Base-by-base conservation (phyloP, 2,888 invertebrate species). In the Spodoptera exigua region DNA sequence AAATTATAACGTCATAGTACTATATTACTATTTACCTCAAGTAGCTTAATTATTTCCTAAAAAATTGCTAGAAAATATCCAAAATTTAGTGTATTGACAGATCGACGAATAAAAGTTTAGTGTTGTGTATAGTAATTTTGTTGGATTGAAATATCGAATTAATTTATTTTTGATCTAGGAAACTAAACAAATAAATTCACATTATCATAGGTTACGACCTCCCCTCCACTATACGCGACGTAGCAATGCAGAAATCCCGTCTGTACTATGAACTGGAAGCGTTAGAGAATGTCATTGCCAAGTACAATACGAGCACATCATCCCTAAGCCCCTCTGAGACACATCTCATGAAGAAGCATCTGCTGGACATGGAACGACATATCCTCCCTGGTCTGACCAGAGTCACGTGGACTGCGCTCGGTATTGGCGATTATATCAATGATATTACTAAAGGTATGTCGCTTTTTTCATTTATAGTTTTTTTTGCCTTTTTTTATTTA, bases 401-500 rank as follows among this genome's bases (percentile, higher is more conserved):
- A 27, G 96, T 98, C 56, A 97, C 97, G 43, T 99, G 99, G 98
- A 96, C 96, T 65, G 97, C 98, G 0, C 94, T 98, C 12, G 97
- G 97, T 21, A 97, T 98, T 41, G 92, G 93, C 13, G 97, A 97
- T 62, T 99, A 97, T 84, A 93, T 94, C 40, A 87, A 82, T 51
- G 93, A 93, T 76, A 93, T 94, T 21, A 91, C 87, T 44, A 94
- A 93, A 88, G 89, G 93, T 92, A 60, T 46, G 43, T 37, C 3
- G n/a, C n/a, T n/a, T n/a, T n/a, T n/a, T n/a, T n/a, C n/a, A n/a
- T n/a, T n/a, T n/a, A n/a, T n/a, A n/a, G n/a, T n/a, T n/a, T n/a
- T n/a, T n/a, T n/a, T n/a, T n/a, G n/a, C n/a, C n/a, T n/a, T n/a
- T n/a, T n/a, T n/a, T n/a, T n/a, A n/a, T n/a, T n/a, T n/a, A n/a